These are phyloP conservation scores for Coremacera marginata DNA, from an alignment of 2,888 invertebrate species.

Conservation along the genomic window DNA sequence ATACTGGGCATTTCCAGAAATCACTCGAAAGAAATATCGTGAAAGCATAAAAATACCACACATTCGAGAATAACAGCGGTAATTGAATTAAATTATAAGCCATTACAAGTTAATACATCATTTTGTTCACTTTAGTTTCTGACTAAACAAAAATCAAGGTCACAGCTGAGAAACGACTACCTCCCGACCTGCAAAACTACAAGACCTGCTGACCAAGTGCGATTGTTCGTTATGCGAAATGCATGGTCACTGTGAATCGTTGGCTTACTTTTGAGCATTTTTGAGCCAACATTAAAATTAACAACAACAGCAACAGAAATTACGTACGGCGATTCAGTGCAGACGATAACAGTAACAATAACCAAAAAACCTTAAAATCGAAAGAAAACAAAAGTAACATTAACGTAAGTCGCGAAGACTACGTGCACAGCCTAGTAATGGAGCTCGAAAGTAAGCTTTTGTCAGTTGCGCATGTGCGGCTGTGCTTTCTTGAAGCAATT, in stretches of 20 bases:
- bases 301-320: neutral
- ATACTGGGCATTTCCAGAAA: no score
- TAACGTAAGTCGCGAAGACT: neutral
- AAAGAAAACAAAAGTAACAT: neutral
- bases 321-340: neutral
- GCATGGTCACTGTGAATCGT: neutral
- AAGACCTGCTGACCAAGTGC: no score
- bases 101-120: slow-evolving; percentile 36
- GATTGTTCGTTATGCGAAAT: no score
- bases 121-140: slow-evolving; percentile 31
- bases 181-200: neutral
- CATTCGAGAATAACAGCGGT: slow-evolving; percentile 10
- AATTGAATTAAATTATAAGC: slow-evolving; percentile 38
- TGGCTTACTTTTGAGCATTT: slow-evolving; percentile 15
- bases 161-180: neutral
- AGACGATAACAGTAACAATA: neutral
- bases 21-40: no score
- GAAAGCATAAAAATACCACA: neutral
- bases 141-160: neutral
- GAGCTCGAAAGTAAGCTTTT: neutral
- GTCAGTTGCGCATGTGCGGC: no score
- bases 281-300: neutral
- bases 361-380: neutral
- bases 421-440: neutral
- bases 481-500: no score